These are phyloP conservation scores for Tuta absoluta DNA, from an alignment of 2,888 invertebrate genomes.

Conservation along the genomic window DNA sequence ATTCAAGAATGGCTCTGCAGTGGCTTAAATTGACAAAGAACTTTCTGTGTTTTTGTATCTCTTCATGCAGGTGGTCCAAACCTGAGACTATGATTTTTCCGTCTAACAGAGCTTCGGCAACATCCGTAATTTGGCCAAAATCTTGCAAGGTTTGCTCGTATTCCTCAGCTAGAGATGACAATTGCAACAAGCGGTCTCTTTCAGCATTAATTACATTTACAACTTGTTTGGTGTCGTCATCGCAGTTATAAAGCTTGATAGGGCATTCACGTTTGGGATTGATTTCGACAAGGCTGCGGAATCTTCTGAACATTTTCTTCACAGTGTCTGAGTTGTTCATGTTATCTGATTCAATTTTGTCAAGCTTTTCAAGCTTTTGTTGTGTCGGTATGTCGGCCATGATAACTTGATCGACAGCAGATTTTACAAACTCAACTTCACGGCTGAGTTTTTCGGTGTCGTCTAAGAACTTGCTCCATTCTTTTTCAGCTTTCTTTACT, in stretches of 20 bases:
- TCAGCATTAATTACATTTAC: constrained; percentile 86
- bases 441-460: constrained; percentile 82
- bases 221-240: constrained; percentile 85
- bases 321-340: constrained; percentile 82
- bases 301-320: constrained; percentile 82
- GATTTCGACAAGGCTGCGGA: constrained; percentile 83
- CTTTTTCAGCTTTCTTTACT: constrained; percentile 81
- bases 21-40: constrained; percentile 94
- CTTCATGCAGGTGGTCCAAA: constrained; percentile 91
- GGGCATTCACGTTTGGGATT: constrained; percentile 87
- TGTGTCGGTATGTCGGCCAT: constrained; percentile 84
- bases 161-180: constrained; percentile 89
- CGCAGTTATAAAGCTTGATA: constrained; percentile 83
- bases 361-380: constrained; percentile 85
- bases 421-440: constrained; percentile 74
- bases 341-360: constrained; percentile 85
- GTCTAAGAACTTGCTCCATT: constrained; percentile 87
- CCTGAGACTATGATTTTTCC: constrained; percentile 88
- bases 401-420: constrained; percentile 78
- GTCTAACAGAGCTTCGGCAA: constrained; percentile 90
- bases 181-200: constrained; percentile 88
- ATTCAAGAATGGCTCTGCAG: constrained; percentile 92
- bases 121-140: constrained; percentile 91
- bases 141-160: constrained; percentile 94
- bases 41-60: constrained; percentile 93